Evolutionary conservation across 2,113 vertebrate genomes (phyloP).

Genomic region (Raja brachyura): DNA sequence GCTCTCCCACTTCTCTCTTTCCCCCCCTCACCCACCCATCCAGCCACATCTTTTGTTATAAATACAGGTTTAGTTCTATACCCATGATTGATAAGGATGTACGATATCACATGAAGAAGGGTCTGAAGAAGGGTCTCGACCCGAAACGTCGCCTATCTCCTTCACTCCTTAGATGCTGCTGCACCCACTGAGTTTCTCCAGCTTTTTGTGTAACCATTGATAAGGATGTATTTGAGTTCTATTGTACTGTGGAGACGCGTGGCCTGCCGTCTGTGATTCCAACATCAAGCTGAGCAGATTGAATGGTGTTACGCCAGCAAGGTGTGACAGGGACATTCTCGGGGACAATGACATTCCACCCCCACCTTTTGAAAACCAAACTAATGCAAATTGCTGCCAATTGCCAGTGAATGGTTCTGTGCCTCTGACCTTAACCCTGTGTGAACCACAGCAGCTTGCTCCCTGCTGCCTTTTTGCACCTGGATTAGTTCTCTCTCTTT

Average conservation of each 20-base stretch:
- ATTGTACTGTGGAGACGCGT: slow-evolving; percentile 21
- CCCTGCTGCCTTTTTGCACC: background rate
- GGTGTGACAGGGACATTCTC: background rate
- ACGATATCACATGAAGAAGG: no score
- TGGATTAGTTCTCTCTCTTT: no score
- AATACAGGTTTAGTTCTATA: background rate
- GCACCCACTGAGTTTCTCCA: no score
- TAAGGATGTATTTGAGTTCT: background rate
- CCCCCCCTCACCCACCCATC: no score
- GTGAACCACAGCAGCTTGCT: background rate
- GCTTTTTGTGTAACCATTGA: no score
- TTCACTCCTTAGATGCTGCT: no score
- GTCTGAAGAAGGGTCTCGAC: no score
- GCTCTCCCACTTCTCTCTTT: no score
- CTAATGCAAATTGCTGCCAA: slow-evolving; percentile 5
- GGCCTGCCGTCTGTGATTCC: slow-evolving; percentile 2
- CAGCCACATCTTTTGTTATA: background rate
- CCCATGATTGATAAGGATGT: no score
- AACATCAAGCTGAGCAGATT: slow-evolving; percentile 28
- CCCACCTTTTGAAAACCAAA: slow-evolving; percentile 12
- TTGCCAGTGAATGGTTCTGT: background rate
- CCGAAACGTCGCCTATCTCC: no score
- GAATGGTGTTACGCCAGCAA: background rate
- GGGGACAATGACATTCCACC: background rate
- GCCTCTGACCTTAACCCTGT: background rate